Base-by-base conservation (phyloP, 2,888 invertebrate genomes). In the Tipula unca region DNA sequence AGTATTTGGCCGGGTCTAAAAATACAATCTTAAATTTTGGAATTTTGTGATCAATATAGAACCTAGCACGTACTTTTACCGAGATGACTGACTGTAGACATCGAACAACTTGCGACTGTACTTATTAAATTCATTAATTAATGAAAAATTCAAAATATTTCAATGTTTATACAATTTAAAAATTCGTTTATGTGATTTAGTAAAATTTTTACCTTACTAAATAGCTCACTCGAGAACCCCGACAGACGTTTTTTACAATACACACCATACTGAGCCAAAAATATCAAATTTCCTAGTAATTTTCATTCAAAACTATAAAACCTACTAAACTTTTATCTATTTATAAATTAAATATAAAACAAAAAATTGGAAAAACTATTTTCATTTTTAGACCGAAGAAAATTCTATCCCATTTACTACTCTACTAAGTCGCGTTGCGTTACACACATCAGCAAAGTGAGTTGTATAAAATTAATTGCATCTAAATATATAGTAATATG, bases 281-380 rank as follows among this genome's bases (percentile, higher is more conserved):
- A 69, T 69, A 69, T 69, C 69, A 69, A 25, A 69, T 69, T 69
- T 69, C 69, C 25, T 69, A 25, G 69, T 69, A 69, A 69, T 69
- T 69, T 69, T 69, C 69, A 69, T 69, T 69, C 69, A 69, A 69
- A 69, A 69, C 69, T 69, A 69, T 69, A 69, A 69, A 69, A 69
- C 1, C 25, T 69, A 69, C 13, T 69, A 69, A 10, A 69, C 25
- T 69, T 69, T 69, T 20, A 69, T 69, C 69, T 69, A 69, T 69
- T 69, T 69, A 25, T 69, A 69, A 69, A 69, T 69, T 25, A 25
- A 48, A 48, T n/a, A n/a, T n/a, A 48, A 6, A 69, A 69, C 13
- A 69, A 69, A 69, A 69, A 69, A 25, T 69, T 10, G 25, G 69
- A 14, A 69, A 69, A 69, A 25, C 25, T 69, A 69, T 69, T 69